Evolutionary conservation across 37 sponge, comb jelly and placozoan species (phyloP), one percentile per base, ranked within the genome.

Genomic region (Beroe ovata): DNA sequence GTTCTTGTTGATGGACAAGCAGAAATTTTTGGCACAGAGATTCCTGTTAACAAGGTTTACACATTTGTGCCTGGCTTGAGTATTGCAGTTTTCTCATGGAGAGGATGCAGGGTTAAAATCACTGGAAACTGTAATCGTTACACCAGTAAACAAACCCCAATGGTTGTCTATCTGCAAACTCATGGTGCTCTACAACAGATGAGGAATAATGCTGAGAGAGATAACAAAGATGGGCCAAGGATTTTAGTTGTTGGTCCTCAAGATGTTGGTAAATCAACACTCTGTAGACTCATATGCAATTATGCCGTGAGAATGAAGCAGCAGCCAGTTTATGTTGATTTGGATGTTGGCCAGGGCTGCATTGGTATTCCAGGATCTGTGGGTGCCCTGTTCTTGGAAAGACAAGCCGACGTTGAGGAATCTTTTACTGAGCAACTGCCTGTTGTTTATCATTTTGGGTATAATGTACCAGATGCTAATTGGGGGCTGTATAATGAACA

Each of bases 11-110:
- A 60, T 30, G 97, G 97, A 0, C 90, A 64, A 8, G 97, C 94
- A 22, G 97, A 97, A 88, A 92, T 97, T 42, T 97, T 97, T 92
- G 97, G 97, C 0, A 91, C 95, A 29, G 97, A 97, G 71, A 62
- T 97, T 39, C 92, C 92, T 25, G 91, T 88, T 89, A 92, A 88
- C 71, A 92, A 92, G 42, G 88, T 41, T 34, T 94, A 94, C 89
- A 81, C 71, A 23, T 39, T 97, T 11, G 60, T 63, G 33, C 37
- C 61, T 11, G 66, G 92, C 20, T 29, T 92, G 23, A 95, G 93
- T 60, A 63, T 95, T 16, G 95, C 97, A 25, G 60, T 97, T 19
- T 97, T 94, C 66, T 94, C 97, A 22, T 95, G 95, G 95, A 88
- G 93, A 64, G 91, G 89, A n/a, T 40, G 88, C 60, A 35, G 38